These are phyloP conservation scores for Rhinolophus sinicus DNA, from an alignment of 2,113 vertebrate genomes.

Conservation along the genomic window DNA sequence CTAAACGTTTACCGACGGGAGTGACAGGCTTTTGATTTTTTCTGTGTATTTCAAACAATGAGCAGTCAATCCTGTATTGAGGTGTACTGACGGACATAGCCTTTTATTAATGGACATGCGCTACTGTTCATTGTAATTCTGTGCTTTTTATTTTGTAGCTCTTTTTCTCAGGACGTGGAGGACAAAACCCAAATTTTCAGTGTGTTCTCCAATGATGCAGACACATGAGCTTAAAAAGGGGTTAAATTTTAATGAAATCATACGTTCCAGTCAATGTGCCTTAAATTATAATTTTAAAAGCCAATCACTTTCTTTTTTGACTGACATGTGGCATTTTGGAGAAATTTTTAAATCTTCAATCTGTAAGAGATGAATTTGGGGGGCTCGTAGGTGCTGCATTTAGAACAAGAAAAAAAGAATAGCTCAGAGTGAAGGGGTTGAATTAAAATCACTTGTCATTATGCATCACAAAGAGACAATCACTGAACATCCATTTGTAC, in stretches of 20 bases:
- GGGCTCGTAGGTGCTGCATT: slow-evolving; percentile 77
- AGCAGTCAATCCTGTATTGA: not conserved
- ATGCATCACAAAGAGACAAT: slow-evolving; percentile 66
- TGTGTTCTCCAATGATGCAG: slow-evolving; percentile 36
- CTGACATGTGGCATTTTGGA: slow-evolving; percentile 88
- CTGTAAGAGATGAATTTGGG: slow-evolving; percentile 83
- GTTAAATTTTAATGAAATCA: slow-evolving; percentile 80
- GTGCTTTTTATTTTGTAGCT: slow-evolving; percentile 35
- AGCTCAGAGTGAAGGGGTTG: slow-evolving; percentile 74
- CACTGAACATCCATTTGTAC: slow-evolving; percentile 49
- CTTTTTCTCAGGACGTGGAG: not conserved
- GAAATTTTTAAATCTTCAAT: slow-evolving; percentile 82
- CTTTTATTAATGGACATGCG: not conserved
- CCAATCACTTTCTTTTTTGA: slow-evolving; percentile 88
- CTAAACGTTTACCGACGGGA: slow-evolving; percentile 34
- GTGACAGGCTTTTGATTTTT: slow-evolving; percentile 41
- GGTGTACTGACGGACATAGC: not conserved
- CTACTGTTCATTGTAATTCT: not conserved
- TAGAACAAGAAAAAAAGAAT: slow-evolving; percentile 74
- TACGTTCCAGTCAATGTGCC: slow-evolving; percentile 73
- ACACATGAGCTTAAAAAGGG: slow-evolving; percentile 53
- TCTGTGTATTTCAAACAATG: not conserved
- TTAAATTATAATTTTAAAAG: slow-evolving; percentile 84
- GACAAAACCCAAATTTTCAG: slow-evolving; percentile 7
- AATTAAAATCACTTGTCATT: slow-evolving; percentile 81